A percentile compares a stretch with the other conserved stretches of the same genome.
phyloP scores from a whole-genome alignment of 2,113 vertebrate genomes.

The Pungitius pungitius region DNA sequence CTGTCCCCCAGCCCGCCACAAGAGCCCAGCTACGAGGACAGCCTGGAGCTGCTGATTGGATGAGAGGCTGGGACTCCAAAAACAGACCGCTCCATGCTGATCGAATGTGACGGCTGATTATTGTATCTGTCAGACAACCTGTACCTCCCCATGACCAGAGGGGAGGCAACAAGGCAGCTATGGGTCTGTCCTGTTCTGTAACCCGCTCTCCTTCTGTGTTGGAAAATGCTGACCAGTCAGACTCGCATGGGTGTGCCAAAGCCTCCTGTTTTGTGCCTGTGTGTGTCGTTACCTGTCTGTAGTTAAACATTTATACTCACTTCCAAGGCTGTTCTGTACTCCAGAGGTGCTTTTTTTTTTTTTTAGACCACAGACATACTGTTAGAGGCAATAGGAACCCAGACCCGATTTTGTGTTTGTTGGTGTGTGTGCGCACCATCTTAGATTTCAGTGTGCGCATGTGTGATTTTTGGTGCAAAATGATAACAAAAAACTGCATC shows the following conservation, averaged over 20 bases:
- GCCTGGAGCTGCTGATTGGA: conserved; percentile 93
- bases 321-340: conserved; percentile 57
- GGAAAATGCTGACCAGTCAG: conserved; percentile 79
- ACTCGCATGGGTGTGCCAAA: conserved; percentile 83
- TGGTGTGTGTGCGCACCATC: conserved; percentile 25
- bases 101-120: conserved; percentile 70
- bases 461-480: conserved; percentile 29
- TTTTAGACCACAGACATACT: conserved; percentile 54
- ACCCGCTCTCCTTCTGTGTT: conserved; percentile 72
- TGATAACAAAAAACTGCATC: conserved; percentile 14
- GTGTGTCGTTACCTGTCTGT: conserved; percentile 66
- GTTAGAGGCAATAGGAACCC: conserved; percentile 68
- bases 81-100: conserved; percentile 66
- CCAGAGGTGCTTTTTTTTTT: conserved; percentile 57
- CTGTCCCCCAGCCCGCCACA: conserved; percentile 92
- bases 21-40: conserved; percentile 94
- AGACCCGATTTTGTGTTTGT: conserved; percentile 54
- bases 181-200: conserved; percentile 74
- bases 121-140: conserved; percentile 55
- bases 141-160: conserved; percentile 30
- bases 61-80: conserved; percentile 51
- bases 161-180: conserved; percentile 73
- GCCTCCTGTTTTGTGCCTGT: conserved; percentile 77
- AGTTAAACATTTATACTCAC: conserved; percentile 61
- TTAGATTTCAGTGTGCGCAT: conserved; percentile 24